phyloP scores from a whole-genome alignment of 1,140 invertebrate genomes.

The Acromyrmex heyeri region DNA sequence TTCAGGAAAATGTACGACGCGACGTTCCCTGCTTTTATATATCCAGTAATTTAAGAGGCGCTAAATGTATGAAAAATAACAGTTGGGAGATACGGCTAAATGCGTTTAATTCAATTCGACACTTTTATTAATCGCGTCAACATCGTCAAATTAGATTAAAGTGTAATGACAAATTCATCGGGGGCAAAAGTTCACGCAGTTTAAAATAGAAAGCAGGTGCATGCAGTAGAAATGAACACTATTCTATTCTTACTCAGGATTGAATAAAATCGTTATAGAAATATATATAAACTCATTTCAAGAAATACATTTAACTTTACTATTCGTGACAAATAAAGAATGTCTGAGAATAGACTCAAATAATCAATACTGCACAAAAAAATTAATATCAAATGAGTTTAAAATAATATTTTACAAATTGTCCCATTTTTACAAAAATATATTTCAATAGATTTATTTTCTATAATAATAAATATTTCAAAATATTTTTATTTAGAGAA shows the following conservation, averaged over 20 bases:
- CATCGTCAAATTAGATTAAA: conserved; percentile 73
- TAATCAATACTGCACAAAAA: neutral
- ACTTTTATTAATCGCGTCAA: conserved; percentile 52
- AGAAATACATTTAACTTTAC: neutral
- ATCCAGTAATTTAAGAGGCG: conserved; percentile 40
- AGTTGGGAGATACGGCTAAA: conserved; percentile 41
- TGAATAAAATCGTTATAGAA: conserved; percentile 11
- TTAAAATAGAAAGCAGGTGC: conserved; percentile 73
- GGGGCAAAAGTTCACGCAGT: conserved; percentile 77
- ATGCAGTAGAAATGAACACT: neutral
- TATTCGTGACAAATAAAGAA: neutral
- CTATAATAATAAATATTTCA: neutral
- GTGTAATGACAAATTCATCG: conserved; percentile 66
- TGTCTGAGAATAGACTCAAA: neutral
- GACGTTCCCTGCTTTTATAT: conserved; percentile 11
- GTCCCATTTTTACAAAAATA: neutral
- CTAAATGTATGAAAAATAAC: conserved; percentile 49
- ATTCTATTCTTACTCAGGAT: conserved; percentile 10
- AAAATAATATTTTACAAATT: conserved; percentile 11
- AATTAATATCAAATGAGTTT: neutral
- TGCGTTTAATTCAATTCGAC: conserved; percentile 71
- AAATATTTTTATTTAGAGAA: neutral
- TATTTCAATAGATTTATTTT: neutral
- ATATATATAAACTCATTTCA: neutral
- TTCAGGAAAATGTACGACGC: conserved; percentile 20